Conservation (phyloP, 2,797 vertebrate species). For the Saxicola maurus region DNA sequence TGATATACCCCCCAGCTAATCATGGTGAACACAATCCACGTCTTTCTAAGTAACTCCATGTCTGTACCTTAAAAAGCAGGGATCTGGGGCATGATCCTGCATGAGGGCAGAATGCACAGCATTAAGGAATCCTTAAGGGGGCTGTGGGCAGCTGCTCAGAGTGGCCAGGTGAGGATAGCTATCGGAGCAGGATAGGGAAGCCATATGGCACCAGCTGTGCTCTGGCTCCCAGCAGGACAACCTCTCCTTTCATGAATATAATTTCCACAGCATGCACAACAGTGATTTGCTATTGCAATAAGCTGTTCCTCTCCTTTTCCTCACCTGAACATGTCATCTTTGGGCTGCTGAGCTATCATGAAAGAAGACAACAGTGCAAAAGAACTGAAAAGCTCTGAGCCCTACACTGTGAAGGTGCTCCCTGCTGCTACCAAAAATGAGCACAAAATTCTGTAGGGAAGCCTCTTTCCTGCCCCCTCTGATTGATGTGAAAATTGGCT, state of each 20-base stretch:
- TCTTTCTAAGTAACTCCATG: not conserved
- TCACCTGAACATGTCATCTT: not conserved
- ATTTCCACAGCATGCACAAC: not conserved
- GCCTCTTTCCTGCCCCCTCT: not conserved
- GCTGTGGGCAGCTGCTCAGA: not conserved
- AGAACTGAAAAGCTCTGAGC: not conserved
- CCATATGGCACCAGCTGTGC: constrained; percentile 49
- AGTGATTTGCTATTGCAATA: not conserved
- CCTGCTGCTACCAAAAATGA: not conserved
- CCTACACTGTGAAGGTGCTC: not conserved
- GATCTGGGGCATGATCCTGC: not conserved
- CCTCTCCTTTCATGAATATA: not conserved
- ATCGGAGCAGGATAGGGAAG: not conserved
- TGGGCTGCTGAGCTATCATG: not conserved
- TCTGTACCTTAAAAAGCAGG: not conserved
- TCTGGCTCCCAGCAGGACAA: not conserved
- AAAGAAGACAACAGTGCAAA: not conserved
- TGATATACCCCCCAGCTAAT: rapidly evolving
- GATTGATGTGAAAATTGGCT: not conserved
- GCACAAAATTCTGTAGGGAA: not conserved
- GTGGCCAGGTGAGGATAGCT: not conserved
- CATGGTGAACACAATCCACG: not conserved
- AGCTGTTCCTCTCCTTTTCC: not conserved
- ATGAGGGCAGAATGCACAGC: not conserved
- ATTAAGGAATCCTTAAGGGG: not conserved